Evolutionary conservation across 2,113 vertebrate genomes (phyloP).

Genomic region (Copsychus sechellarum): DNA sequence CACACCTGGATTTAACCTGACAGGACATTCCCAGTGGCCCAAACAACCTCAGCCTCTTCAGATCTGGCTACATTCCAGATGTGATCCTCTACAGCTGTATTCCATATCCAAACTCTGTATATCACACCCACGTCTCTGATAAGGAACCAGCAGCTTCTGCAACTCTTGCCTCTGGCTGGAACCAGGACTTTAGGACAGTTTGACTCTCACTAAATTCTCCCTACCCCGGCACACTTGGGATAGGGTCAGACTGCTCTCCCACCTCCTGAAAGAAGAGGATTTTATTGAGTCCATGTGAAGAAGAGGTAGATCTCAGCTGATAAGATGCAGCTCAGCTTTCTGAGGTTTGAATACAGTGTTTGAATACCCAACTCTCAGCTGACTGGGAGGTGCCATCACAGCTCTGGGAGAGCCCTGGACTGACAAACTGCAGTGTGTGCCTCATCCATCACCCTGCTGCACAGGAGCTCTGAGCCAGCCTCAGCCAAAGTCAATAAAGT

Average conservation of each 20-base stretch:
- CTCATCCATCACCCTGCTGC: neutral
- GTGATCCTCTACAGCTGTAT: neutral
- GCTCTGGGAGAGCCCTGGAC: neutral
- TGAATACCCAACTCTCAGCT: neutral
- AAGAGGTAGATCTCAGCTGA: neutral
- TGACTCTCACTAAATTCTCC: neutral
- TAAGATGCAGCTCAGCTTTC: neutral
- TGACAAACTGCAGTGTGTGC: neutral
- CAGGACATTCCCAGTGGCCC: neutral
- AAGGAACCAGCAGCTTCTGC: conserved; percentile 14
- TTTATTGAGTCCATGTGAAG: neutral
- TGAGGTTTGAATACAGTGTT: neutral
- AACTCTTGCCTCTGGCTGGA: neutral
- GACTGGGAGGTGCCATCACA: neutral
- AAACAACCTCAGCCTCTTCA: neutral
- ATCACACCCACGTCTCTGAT: neutral
- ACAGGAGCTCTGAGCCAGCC: neutral
- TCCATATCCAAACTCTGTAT: neutral
- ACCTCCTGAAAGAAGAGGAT: neutral
- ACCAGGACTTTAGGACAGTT: neutral
- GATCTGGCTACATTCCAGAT: neutral
- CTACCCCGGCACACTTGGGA: neutral
- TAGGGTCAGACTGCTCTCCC: neutral
- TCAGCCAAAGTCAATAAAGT: neutral
- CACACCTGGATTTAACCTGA: neutral